phyloP scores from a whole-genome alignment of 2,113 vertebrate species.

The Chinchilla lanigera region DNA sequence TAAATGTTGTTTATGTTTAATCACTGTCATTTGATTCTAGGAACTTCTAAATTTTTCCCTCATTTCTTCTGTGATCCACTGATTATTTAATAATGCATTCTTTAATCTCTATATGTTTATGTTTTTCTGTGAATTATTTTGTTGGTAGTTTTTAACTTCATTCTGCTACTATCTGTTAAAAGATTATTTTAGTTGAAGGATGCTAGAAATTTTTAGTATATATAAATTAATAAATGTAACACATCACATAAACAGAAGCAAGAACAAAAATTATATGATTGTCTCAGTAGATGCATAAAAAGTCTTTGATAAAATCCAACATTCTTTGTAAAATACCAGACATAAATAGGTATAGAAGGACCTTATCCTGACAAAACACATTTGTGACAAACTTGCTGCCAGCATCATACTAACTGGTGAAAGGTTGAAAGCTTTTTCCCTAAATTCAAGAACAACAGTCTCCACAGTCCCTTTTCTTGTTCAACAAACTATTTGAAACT shows the following conservation, averaged over 20 bases:
- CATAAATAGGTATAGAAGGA: not conserved
- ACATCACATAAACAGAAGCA: not conserved
- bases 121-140: not conserved
- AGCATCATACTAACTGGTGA: not conserved
- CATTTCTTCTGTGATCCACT: too few species aligned
- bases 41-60: not conserved
- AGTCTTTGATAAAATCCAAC: not conserved
- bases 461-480: not conserved
- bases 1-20: not conserved
- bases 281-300: not conserved
- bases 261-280: not conserved
- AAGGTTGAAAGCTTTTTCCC: not conserved
- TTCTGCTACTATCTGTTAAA: not conserved
- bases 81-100: too few species aligned
- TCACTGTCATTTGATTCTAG: not conserved
- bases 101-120: not conserved
- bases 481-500: not conserved
- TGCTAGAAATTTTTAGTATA: not conserved
- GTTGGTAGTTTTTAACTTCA: not conserved
- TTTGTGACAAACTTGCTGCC: not conserved
- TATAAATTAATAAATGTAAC: not conserved
- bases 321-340: not conserved
- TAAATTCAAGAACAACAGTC: not conserved
- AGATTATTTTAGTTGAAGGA: not conserved
- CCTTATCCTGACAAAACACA: not conserved